A percentile compares a stretch with the other conserved stretches of the same genome.
Evolutionary conservation across 1,140 invertebrate genomes (phyloP).

Genomic region (Bombyx mori): ASM3026992v2 NC_085133.1:6669501-6670000

Average conservation of each 20-base stretch:
- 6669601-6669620: no score
- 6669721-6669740: neutral
- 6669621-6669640: no score
- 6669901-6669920: conserved; percentile 77
- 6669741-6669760: conserved; percentile 74
- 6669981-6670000: conserved; percentile 78
- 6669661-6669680: neutral
- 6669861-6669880: conserved; percentile 85
- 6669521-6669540: no score
- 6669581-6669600: no score
- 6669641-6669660: neutral
- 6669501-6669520: no score
- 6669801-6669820: conserved; percentile 87
- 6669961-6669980: conserved; percentile 84
- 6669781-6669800: conserved; percentile 79
- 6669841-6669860: conserved; percentile 80
- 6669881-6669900: conserved; percentile 78
- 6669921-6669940: conserved; percentile 85
- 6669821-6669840: conserved; percentile 84
- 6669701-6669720: neutral
- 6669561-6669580: no score
- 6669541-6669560: no score
- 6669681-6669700: neutral
- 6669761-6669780: conserved; percentile 83
- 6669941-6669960: conserved; percentile 86